A percentile compares a stretch with the other conserved stretches of the same genome.
These are phyloP conservation scores for Achatina immaculata DNA, from an alignment of 1,140 invertebrate species.

Conservation along the genomic window DNA sequence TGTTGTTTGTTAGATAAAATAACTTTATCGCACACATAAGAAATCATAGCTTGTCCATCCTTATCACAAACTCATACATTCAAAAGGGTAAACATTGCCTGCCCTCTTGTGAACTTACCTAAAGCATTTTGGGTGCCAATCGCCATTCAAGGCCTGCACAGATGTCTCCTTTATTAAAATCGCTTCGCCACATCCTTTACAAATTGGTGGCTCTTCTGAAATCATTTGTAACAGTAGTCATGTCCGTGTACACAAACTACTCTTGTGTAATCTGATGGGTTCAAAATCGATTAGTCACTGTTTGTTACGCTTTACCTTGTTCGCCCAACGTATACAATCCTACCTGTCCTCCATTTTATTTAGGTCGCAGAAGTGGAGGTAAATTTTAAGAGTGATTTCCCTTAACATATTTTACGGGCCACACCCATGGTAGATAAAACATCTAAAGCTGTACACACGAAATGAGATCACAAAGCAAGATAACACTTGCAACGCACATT, in stretches of 20 bases:
- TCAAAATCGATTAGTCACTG: background rate
- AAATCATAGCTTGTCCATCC: too few relatives aligned
- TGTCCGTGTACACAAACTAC: background rate
- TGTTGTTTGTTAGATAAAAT: too few relatives aligned
- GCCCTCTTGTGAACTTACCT: conserved; percentile 46
- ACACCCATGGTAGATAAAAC: background rate
- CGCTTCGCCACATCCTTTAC: conserved; percentile 45
- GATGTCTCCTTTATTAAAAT: conserved; percentile 45
- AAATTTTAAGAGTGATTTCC: conserved; percentile 19
- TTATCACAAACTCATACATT: too few relatives aligned
- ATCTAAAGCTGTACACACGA: too few relatives aligned
- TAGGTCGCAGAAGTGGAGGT: background rate
- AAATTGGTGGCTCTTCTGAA: conserved; percentile 40
- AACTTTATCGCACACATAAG: too few relatives aligned
- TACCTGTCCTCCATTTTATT: conserved; percentile 14
- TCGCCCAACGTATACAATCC: background rate
- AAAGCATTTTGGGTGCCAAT: conserved; percentile 55
- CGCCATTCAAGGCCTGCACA: conserved; percentile 51
- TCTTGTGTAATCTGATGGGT: background rate
- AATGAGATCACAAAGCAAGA: too few relatives aligned
- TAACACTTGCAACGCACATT: too few relatives aligned
- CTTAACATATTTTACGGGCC: background rate
- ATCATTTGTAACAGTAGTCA: background rate
- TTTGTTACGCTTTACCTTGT: background rate
- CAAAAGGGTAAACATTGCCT: too few relatives aligned